Percentiles rank a stretch among this genome's conserved stretches.
phyloP scores from a whole-genome alignment of 2,113 vertebrate species.

The Macrotus californicus region DNA sequence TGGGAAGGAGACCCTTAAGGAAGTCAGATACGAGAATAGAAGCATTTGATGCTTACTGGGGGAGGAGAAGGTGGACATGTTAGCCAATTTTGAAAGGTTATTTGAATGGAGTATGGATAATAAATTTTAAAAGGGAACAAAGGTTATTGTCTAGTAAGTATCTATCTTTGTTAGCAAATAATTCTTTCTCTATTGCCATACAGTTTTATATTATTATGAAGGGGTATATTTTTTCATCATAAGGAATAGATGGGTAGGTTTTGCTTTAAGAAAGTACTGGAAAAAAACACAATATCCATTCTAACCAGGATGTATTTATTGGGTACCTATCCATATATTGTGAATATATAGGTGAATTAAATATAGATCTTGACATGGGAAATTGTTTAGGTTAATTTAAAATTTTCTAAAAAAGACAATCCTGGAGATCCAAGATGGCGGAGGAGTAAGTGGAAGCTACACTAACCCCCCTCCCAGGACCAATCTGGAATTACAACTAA shows the following conservation, averaged over 20 bases:
- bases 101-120: neutral
- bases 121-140: neutral
- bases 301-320: neutral
- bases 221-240: neutral
- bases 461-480: no score
- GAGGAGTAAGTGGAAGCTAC: no score
- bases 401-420: neutral
- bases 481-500: no score
- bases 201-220: neutral
- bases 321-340: neutral
- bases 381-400: neutral
- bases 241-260: neutral
- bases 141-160: neutral
- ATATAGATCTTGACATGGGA: neutral
- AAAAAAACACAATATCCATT: neutral
- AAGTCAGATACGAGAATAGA: neutral
- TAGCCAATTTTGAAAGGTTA: neutral
- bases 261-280: neutral
- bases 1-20: neutral
- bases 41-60: neutral
- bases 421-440: no score
- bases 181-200: neutral
- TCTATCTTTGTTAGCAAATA: neutral
- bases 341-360: neutral
- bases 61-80: neutral